These are phyloP conservation scores for Falco peregrinus DNA, from an alignment of 2,797 vertebrate genomes.

Conservation along the genomic window DNA sequence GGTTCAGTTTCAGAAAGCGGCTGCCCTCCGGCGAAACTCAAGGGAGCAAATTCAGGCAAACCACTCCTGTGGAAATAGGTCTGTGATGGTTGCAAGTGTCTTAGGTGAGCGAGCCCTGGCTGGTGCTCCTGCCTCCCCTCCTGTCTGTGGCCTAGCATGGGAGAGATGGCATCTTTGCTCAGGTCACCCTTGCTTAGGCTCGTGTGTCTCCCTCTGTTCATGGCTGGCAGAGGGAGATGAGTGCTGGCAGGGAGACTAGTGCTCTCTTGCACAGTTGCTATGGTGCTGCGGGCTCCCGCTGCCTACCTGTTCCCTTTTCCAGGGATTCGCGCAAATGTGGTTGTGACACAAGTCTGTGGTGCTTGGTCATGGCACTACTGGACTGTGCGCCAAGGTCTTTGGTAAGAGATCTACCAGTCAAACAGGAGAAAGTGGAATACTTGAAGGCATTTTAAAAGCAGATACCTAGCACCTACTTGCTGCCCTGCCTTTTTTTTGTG, in stretches of 20 bases:
- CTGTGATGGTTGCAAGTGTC: background rate
- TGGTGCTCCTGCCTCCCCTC: background rate
- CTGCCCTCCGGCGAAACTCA: background rate
- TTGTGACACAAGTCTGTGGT: background rate
- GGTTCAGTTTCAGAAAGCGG: background rate
- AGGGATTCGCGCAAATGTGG: background rate
- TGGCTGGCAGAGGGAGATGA: background rate
- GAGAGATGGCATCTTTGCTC: background rate
- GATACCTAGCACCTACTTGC: background rate
- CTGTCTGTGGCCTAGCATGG: background rate
- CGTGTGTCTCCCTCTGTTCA: background rate
- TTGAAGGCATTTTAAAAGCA: background rate
- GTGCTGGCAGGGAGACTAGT: background rate
- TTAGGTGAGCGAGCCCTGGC: background rate
- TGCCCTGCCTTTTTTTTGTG: background rate
- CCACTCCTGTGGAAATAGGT: background rate
- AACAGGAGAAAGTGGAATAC: background rate
- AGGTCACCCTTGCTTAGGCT: background rate
- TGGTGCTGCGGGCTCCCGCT: background rate
- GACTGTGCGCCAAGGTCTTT: background rate
- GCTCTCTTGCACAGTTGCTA: background rate
- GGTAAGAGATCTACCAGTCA: background rate
- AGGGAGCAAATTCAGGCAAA: background rate
- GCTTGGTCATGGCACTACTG: background rate
- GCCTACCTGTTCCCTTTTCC: background rate